phyloP scores from a whole-genome alignment of 2,797 vertebrate genomes.

The Choloepus didactylus region DNA sequence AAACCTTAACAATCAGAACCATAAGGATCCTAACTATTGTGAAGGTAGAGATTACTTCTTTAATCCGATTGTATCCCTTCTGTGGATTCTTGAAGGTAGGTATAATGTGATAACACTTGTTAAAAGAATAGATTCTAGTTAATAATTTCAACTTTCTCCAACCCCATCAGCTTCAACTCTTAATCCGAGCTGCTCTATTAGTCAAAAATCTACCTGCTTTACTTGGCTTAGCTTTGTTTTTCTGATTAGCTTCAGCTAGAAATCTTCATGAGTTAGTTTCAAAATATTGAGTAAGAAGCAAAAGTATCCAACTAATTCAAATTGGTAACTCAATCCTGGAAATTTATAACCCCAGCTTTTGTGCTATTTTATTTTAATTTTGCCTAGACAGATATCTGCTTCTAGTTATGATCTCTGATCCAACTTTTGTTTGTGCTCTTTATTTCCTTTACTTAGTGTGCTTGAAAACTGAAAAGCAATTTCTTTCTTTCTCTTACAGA shows the following conservation, averaged over 20 bases:
- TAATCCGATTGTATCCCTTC: background rate
- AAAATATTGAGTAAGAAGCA: background rate
- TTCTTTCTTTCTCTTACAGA: constrained; percentile 10
- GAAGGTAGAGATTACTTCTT: background rate
- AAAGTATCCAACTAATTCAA: background rate
- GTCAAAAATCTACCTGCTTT: background rate
- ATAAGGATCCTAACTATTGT: background rate
- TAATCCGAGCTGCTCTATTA: background rate
- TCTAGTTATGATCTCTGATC: background rate
- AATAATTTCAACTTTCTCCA: background rate
- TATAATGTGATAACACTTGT: too few relatives aligned
- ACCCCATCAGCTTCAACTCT: background rate
- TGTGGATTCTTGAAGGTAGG: background rate
- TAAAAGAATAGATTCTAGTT: background rate
- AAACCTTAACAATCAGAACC: background rate
- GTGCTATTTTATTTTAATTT: background rate
- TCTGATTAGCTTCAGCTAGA: background rate
- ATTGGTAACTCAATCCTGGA: background rate
- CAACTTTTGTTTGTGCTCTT: background rate
- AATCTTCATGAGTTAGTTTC: background rate
- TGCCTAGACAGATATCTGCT: background rate
- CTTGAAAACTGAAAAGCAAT: background rate
- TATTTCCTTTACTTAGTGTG: background rate
- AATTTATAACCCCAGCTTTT: background rate
- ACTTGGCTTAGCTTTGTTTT: background rate